A percentile compares a stretch with the other conserved stretches of the same genome.
Conservation (phyloP, 2,113 vertebrate species). For the Tupaia tana region DNA sequence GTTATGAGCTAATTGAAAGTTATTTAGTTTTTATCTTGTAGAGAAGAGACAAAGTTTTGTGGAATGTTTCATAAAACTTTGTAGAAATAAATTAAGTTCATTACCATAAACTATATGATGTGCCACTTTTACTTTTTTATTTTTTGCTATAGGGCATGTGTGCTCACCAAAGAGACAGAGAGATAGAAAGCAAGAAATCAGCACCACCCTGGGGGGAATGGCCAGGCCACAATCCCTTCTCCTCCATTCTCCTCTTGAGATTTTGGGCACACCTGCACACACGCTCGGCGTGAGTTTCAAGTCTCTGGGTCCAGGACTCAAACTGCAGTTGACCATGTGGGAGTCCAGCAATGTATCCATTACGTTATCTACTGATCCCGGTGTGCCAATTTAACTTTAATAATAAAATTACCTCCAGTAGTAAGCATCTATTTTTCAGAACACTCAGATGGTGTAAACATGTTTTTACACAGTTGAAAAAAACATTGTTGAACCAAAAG, state of each 20-base stretch:
- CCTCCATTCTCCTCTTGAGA: too few species aligned
- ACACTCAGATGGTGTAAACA: constrained; percentile 23
- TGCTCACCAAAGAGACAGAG: too few species aligned
- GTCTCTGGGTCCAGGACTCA: too few species aligned
- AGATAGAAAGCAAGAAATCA: too few species aligned
- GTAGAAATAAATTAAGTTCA: background rate
- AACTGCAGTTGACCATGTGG: too few species aligned
- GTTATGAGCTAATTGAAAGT: background rate
- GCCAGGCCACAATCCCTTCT: too few species aligned
- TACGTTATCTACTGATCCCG: too few species aligned
- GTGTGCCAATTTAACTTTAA: constrained; percentile 12
- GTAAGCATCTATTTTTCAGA: constrained; percentile 7
- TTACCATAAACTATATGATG: background rate
- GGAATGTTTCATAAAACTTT: background rate
- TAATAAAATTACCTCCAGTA: constrained; percentile 33
- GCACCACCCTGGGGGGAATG: too few species aligned
- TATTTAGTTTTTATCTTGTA: background rate
- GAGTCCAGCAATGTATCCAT: too few species aligned
- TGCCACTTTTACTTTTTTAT: constrained; percentile 6
- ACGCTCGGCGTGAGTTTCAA: too few species aligned
- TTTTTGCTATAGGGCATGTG: too few species aligned
- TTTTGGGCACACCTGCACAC: too few species aligned
- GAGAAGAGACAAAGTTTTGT: background rate
- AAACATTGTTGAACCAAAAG: constrained; percentile 3
- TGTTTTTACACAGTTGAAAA: constrained; percentile 50